Evolutionary conservation across 2,888 invertebrate species (phyloP).

Genomic region (Catocala fraxini): DNA sequence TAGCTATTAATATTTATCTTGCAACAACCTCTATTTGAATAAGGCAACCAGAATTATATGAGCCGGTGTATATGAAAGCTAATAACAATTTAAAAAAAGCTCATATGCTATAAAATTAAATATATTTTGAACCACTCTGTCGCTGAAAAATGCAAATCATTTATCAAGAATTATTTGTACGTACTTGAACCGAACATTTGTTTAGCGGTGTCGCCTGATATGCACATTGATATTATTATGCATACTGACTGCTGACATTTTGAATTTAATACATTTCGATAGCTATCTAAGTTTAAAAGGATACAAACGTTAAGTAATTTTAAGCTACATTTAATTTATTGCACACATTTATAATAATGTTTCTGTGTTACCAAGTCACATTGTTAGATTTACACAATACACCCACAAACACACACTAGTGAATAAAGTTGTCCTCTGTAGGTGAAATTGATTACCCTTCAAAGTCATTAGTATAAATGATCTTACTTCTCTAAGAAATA

Average conservation of each 20-base stretch:
- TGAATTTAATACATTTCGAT: not conserved
- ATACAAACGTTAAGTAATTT: not conserved
- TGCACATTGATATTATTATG: constrained; percentile 1
- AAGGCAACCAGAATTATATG: constrained; percentile 4
- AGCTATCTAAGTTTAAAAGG: not conserved
- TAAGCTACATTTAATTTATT: constrained; percentile 2
- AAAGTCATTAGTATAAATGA: constrained; percentile 10
- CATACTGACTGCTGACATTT: constrained; percentile 1
- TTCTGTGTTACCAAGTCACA: not conserved
- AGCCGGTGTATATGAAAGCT: no score
- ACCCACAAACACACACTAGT: not conserved
- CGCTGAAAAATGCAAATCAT: no score
- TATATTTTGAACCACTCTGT: no score
- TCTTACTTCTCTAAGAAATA: no score
- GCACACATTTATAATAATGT: not conserved
- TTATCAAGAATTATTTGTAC: no score
- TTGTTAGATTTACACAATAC: not conserved
- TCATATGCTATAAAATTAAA: no score
- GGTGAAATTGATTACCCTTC: constrained; percentile 17
- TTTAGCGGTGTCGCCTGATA: constrained; percentile 5
- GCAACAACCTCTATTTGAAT: constrained; percentile 18
- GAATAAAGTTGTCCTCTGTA: not conserved
- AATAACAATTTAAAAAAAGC: no score
- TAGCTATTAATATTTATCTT: constrained; percentile 30
- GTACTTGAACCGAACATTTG: no score